Evolutionary conservation across 2,113 vertebrate species (phyloP).

Genomic region (Leucopternis melanops): DNA sequence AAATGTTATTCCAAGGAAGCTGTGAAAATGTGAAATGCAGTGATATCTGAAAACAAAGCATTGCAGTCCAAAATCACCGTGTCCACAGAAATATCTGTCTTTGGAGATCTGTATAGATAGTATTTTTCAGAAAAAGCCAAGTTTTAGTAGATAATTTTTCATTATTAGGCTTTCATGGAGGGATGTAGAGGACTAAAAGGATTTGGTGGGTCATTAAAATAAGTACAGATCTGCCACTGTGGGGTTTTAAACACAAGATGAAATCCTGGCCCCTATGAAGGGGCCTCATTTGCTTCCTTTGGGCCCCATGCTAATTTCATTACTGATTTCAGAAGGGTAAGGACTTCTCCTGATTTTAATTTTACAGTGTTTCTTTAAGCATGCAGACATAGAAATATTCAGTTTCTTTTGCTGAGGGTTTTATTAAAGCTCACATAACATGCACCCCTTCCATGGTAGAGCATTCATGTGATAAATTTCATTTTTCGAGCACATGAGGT

Average conservation of each 20-base stretch:
- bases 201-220: neutral
- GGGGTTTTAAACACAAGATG: conserved; percentile 1
- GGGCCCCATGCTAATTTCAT: neutral
- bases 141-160: neutral
- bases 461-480: neutral
- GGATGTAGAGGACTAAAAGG: neutral
- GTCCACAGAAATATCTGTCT: neutral
- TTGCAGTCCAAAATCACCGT: neutral
- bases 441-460: neutral
- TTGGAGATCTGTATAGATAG: neutral
- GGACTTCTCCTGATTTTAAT: neutral
- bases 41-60: neutral
- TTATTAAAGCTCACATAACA: neutral
- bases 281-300: neutral
- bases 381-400: neutral
- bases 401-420: neutral
- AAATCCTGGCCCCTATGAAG: neutral
- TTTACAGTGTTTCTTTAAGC: neutral
- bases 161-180: neutral
- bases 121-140: neutral
- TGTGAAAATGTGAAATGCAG: neutral
- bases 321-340: neutral
- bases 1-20: conserved; percentile 10
- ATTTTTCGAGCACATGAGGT: neutral
- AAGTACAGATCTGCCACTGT: neutral